Evolutionary conservation across 1,140 invertebrate species (phyloP).

Genomic region (Drosophila setifemur): DNA sequence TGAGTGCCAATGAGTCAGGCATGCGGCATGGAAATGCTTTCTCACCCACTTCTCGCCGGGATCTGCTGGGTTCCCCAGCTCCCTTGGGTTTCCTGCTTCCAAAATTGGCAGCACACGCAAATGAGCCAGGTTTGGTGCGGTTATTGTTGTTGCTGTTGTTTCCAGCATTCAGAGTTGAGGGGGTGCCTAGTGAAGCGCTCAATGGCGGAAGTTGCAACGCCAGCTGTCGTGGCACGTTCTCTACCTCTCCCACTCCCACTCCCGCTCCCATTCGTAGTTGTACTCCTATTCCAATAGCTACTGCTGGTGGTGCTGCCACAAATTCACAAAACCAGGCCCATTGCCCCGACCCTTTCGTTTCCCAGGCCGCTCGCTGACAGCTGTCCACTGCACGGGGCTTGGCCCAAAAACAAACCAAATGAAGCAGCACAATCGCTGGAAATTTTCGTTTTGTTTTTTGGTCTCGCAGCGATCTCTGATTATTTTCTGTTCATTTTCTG

Average conservation of each 20-base stretch:
- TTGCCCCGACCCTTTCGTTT: conserved; percentile 51
- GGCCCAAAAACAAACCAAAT: conserved; percentile 45
- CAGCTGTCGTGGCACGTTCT: conserved; percentile 44
- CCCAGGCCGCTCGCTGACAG: conserved; percentile 59
- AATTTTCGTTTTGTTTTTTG: background rate
- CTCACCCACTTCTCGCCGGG: conserved; percentile 30
- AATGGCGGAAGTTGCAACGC: conserved; percentile 70
- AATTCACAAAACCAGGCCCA: conserved; percentile 17
- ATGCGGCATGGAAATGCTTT: conserved; percentile 37
- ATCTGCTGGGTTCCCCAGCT: background rate
- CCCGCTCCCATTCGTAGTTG: no score
- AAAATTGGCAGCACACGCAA: conserved; percentile 74
- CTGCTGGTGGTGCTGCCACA: background rate
- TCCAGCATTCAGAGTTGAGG: no score
- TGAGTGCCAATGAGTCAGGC: conserved; percentile 44
- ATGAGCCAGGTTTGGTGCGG: conserved; percentile 39
- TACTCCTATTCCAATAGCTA: no score
- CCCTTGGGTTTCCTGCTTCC: conserved; percentile 13
- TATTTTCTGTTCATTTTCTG: conserved; percentile 63
- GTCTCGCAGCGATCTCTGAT: conserved; percentile 59
- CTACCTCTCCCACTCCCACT: no score
- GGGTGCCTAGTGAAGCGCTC: conserved; percentile 64
- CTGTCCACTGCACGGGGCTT: conserved; percentile 60
- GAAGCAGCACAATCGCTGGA: conserved; percentile 27
- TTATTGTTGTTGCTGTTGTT: conserved; percentile 23